Evolutionary conservation across 2,888 invertebrate genomes (phyloP), one percentile per base, ranked within the genome.

Genomic region (Cerceris ruficornis): DNA sequence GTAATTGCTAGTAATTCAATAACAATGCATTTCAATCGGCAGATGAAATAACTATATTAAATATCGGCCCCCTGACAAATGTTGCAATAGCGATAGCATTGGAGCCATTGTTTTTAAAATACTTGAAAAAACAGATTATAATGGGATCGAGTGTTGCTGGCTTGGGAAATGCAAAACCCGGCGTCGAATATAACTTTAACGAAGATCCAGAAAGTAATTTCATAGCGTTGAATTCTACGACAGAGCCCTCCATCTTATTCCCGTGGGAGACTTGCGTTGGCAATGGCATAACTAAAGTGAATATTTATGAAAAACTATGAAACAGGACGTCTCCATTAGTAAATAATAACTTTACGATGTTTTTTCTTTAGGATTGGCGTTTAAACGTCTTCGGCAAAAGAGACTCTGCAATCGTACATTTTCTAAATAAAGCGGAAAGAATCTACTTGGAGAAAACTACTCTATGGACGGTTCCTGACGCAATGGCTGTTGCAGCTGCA

Each of bases 161-260:
- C 28, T 49, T 86, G 11, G 93, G 93, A 13, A 93, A 93, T 70
- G 76, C 85, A 7, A 82, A 84, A 0, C 90, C 92, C 0, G 88
- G 93, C 13, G 93, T 93, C 0, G 95, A 95, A 86, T 95, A 94
- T 87, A 95, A 95, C 88, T 95, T 95, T 82, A 87, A 89, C 64
- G 90, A 90, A 70, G 95, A 95, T 88, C 94, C 95, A 0, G 94
- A 95, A 81, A 93, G 95, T 4, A 94, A 94, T 39, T 91, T 91
- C 49, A 93, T 95, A 39, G 93, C 94, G 0, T 87, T 95, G 8
- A 92, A 93, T 88, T 91, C 78, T 0, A 60, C 42, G 8, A 62
- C 89, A 91, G 76, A 89, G 65, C 92, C 93, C 0, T 90, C 93
- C 11, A 46, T 67, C 8, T 75, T 95, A 8, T 82, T 93, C 0